Percentiles rank a stretch among this genome's conserved stretches.
These are phyloP conservation scores for Ditula angustiorana DNA, from an alignment of 2,888 invertebrate genomes.

Conservation along the genomic window DNA sequence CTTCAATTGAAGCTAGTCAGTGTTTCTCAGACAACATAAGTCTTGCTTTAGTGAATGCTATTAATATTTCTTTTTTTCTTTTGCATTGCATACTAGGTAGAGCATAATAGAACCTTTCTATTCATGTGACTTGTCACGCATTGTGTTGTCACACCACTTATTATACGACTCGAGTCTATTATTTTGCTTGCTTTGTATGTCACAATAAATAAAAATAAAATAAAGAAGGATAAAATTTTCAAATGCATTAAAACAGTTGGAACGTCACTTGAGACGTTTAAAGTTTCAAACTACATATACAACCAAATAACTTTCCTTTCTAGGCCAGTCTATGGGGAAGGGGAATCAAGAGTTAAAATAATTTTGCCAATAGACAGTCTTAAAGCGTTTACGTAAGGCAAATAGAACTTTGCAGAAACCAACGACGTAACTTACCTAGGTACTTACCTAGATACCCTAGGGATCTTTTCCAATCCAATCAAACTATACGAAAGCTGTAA, in stretches of 20 bases:
- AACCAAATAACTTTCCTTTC: too few species aligned
- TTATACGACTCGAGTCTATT: background rate
- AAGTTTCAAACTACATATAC: background rate
- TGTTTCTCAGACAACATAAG: too few species aligned
- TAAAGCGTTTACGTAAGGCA: background rate
- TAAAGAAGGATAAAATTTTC: too few species aligned
- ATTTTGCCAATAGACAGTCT: too few species aligned
- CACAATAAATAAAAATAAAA: background rate
- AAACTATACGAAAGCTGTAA: slow-evolving; percentile 8
- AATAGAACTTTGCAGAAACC: background rate
- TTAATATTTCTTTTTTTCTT: too few species aligned
- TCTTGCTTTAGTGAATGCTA: too few species aligned
- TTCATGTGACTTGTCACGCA: background rate
- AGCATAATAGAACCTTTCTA: background rate
- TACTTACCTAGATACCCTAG: slow-evolving; percentile 3
- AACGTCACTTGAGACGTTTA: too few species aligned
- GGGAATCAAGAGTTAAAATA: too few species aligned
- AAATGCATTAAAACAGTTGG: too few species aligned
- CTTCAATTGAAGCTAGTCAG: too few species aligned
- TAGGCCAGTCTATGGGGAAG: too few species aligned
- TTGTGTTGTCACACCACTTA: background rate
- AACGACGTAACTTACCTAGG: background rate
- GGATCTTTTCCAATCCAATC: background rate
- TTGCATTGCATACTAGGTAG: too few species aligned
- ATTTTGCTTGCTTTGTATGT: background rate